Evolutionary conservation across 2,113 vertebrate species (phyloP).

Genomic region (Regulus satrapa): DNA sequence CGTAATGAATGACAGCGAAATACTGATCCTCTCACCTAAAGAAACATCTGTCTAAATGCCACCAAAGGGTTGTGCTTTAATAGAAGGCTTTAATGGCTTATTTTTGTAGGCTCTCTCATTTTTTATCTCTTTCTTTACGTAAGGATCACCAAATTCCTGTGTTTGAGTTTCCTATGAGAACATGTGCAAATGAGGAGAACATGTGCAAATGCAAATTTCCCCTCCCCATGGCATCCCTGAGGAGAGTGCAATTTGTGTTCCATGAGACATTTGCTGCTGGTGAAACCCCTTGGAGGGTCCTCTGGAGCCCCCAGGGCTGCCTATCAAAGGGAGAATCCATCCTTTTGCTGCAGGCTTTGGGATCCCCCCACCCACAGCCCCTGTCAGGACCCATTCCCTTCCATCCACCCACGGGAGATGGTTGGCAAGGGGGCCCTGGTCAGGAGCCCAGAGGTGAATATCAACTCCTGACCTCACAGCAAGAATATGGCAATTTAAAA

Average conservation of each 20-base stretch:
- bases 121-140: not conserved
- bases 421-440: not conserved
- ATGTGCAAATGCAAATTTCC: not conserved
- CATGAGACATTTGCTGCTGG: not conserved
- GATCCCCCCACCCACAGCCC: fast-evolving
- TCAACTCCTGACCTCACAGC: not conserved
- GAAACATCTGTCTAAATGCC: not conserved
- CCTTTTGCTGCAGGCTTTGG: not conserved
- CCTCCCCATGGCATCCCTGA: too few relatives aligned
- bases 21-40: constrained; percentile 58
- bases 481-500: not conserved
- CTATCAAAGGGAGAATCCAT: not conserved
- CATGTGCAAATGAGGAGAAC: not conserved
- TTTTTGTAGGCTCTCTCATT: not conserved
- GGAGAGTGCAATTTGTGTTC: not conserved
- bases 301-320: fast-evolving
- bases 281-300: not conserved
- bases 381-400: not conserved
- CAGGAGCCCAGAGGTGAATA: not conserved
- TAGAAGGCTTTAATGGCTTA: not conserved
- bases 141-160: not conserved
- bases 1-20: constrained; percentile 68
- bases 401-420: not conserved
- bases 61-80: not conserved
- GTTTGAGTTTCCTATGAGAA: not conserved